Evolutionary conservation across 2,888 invertebrate species (phyloP).

Genomic region (Lepidochitona cinerea): DNA sequence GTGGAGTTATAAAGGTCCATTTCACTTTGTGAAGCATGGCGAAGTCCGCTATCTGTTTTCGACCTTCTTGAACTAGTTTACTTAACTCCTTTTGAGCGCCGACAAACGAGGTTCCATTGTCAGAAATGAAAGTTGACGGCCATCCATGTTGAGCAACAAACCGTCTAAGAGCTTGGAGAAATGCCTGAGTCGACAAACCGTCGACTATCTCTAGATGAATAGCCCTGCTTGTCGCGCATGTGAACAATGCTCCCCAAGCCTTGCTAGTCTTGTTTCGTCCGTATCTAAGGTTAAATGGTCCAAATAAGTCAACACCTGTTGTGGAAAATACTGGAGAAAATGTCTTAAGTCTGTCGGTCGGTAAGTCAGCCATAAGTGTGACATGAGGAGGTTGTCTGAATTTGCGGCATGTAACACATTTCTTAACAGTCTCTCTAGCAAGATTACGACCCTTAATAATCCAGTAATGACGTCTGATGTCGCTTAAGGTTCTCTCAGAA

Average conservation of each 20-base stretch:
- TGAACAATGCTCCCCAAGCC: conserved; percentile 18
- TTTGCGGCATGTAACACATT: conserved; percentile 11
- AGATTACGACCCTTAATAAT: conserved; percentile 1
- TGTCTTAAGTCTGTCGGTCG: too few relatives aligned
- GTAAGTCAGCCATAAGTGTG: too few relatives aligned
- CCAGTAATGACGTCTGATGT: conserved; percentile 6
- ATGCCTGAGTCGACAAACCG: conserved; percentile 14
- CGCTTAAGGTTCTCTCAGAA: conserved; percentile 5
- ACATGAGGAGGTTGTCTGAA: neutral
- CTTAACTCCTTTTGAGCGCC: conserved; percentile 7
- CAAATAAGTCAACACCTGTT: conserved; percentile 17
- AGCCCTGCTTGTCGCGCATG: conserved; percentile 11
- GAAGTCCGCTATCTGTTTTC: conserved; percentile 1
- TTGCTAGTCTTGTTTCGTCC: conserved; percentile 6
- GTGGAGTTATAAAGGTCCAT: conserved; percentile 10
- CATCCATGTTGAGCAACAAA: conserved; percentile 14
- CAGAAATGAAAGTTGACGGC: conserved; percentile 15
- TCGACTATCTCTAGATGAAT: conserved; percentile 20
- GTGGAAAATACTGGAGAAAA: too few relatives aligned
- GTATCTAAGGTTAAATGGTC: conserved; percentile 7
- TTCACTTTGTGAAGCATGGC: conserved; percentile 8
- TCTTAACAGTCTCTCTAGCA: neutral
- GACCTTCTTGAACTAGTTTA: conserved; percentile 10
- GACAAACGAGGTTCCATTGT: conserved; percentile 6
- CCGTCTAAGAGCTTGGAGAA: conserved; percentile 15